phyloP scores from a whole-genome alignment of 2,113 vertebrate genomes.

The Heptranchias perlo region DNA sequence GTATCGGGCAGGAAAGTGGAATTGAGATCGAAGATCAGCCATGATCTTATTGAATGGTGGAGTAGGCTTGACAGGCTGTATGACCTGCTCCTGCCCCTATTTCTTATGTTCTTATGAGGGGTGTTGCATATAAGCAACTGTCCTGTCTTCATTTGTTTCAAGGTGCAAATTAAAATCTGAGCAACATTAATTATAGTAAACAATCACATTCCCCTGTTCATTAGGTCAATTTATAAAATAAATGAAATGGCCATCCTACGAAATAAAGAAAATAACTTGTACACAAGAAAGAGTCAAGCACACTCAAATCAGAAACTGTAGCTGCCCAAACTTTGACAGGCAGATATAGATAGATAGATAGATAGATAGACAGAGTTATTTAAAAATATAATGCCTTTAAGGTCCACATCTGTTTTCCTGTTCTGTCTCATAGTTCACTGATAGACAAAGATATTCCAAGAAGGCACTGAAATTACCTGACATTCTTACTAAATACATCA shows the following conservation, averaged over 20 bases:
- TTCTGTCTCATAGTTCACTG: slow-evolving; percentile 36
- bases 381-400: slow-evolving; percentile 43
- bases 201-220: slow-evolving; percentile 43
- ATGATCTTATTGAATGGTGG: too few species aligned
- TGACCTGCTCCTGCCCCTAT: too few species aligned
- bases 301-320: slow-evolving; percentile 41
- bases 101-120: too few species aligned
- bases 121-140: neutral
- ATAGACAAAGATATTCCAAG: slow-evolving; percentile 41
- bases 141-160: neutral
- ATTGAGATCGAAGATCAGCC: too few species aligned
- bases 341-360: slow-evolving; percentile 37
- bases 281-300: slow-evolving; percentile 45
- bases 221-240: slow-evolving; percentile 43
- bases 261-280: slow-evolving; percentile 46
- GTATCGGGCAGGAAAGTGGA: too few species aligned
- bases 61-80: too few species aligned
- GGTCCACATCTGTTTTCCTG: slow-evolving; percentile 42
- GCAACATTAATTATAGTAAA: slow-evolving; percentile 47
- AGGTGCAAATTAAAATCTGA: neutral
- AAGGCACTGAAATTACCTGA: slow-evolving; percentile 43
- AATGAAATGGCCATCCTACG: slow-evolving; percentile 39
- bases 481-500: slow-evolving; percentile 48
- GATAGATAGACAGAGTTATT: slow-evolving; percentile 42
- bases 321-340: neutral